phyloP scores from a whole-genome alignment of 2,113 vertebrate species.

The Laterallus jamaicensis region DNA sequence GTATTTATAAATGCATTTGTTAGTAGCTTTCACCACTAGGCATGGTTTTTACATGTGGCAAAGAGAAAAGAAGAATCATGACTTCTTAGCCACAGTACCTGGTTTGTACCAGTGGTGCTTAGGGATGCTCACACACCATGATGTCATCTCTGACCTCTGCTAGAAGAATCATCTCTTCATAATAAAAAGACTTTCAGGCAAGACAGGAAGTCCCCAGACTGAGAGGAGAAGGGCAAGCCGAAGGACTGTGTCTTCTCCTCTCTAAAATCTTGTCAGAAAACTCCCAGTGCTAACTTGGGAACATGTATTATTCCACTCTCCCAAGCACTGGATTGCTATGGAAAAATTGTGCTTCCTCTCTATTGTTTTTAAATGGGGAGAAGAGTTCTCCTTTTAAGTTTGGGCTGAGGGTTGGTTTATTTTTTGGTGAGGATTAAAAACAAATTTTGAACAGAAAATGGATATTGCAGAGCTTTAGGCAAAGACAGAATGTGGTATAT shows the following conservation, averaged over 20 bases:
- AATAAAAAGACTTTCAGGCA: background rate
- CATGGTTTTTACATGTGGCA: background rate
- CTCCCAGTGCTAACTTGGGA: background rate
- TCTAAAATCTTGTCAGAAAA: background rate
- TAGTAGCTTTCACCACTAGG: background rate
- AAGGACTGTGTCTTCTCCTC: background rate
- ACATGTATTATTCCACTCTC: too few relatives aligned
- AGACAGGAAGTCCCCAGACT: background rate
- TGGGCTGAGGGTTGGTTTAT: background rate
- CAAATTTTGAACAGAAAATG: background rate
- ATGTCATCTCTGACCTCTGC: background rate
- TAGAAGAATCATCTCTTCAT: background rate
- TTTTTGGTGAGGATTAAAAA: background rate
- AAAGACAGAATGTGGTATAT: background rate
- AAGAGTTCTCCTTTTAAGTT: background rate
- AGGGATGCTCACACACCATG: background rate
- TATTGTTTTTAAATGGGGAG: background rate
- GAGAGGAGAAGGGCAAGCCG: background rate
- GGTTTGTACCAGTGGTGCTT: background rate
- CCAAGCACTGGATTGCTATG: background rate
- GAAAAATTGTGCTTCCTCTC: background rate
- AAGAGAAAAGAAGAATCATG: background rate
- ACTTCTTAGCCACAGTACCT: background rate
- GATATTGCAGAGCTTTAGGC: background rate
- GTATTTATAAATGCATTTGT: background rate